Evolutionary conservation across 2,888 invertebrate species (phyloP).

Genomic region (Mellilla xanthometata): DNA sequence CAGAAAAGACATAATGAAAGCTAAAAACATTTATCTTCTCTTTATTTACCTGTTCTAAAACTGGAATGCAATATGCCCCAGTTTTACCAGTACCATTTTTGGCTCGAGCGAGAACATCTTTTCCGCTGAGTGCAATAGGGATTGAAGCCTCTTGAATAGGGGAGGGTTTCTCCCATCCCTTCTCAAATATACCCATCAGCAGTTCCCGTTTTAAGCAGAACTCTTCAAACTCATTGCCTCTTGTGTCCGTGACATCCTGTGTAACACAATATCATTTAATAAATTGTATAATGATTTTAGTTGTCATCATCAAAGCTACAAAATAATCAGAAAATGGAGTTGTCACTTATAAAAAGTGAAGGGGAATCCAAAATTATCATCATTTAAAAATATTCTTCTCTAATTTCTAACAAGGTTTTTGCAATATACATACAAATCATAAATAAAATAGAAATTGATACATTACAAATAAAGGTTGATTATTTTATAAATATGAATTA

Average conservation of each 20-base stretch:
- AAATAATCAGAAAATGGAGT: slow-evolving; percentile 23
- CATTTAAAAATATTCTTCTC: slow-evolving; percentile 45
- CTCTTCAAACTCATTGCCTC: slow-evolving; percentile 99
- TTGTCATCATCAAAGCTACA: not conserved
- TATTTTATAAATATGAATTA: too few species aligned
- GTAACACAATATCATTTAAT: slow-evolving; percentile 23
- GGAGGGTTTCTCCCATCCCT: slow-evolving; percentile 99
- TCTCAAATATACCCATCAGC: slow-evolving; percentile 99
- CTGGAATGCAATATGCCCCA: slow-evolving; percentile 99
- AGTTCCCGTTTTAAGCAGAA: slow-evolving; percentile 98
- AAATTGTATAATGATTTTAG: not conserved
- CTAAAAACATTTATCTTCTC: too few species aligned
- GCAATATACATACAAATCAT: too few species aligned
- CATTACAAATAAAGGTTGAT: too few species aligned
- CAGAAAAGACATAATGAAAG: too few species aligned
- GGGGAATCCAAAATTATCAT: slow-evolving; percentile 77
- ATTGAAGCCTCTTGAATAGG: slow-evolving; percentile 99
- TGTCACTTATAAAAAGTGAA: slow-evolving; percentile 77
- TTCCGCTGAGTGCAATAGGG: slow-evolving; percentile 98
- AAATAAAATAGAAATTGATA: too few species aligned
- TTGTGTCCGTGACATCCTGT: slow-evolving; percentile 99
- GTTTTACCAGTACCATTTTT: slow-evolving; percentile 99
- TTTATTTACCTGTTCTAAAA: slow-evolving; percentile 92
- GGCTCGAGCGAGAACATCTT: slow-evolving; percentile 98
- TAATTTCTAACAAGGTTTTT: too few species aligned